These are phyloP conservation scores for Lasioglossum lativentre DNA, from an alignment of 2,888 invertebrate genomes.

Conservation along the genomic window DNA sequence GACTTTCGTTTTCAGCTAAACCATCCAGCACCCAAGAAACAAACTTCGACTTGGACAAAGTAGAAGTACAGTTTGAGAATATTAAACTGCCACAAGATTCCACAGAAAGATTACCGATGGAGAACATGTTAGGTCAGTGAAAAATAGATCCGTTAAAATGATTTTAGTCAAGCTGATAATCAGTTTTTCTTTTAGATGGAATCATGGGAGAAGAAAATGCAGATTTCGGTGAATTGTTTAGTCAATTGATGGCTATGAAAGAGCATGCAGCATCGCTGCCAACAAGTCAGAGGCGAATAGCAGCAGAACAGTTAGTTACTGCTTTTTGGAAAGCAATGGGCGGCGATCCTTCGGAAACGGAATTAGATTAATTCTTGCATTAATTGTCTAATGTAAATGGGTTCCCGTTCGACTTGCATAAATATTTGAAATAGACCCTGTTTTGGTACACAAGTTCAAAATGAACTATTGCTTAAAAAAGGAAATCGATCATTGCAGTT, in stretches of 20 bases:
- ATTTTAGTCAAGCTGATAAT: background rate
- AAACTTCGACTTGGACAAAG: slow-evolving; percentile 72
- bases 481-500: background rate
- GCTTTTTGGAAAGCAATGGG: slow-evolving; percentile 92
- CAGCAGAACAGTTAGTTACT: slow-evolving; percentile 90
- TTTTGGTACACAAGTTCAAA: slow-evolving; percentile 32
- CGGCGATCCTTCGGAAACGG: slow-evolving; percentile 89
- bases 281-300: slow-evolving; percentile 88
- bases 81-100: slow-evolving; percentile 73
- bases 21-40: slow-evolving; percentile 47
- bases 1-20: slow-evolving; percentile 53
- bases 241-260: slow-evolving; percentile 89
- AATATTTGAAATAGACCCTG: background rate
- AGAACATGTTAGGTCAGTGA: slow-evolving; percentile 78
- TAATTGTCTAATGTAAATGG: slow-evolving; percentile 11
- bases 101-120: slow-evolving; percentile 76
- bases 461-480: background rate
- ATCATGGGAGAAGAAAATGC: slow-evolving; percentile 81
- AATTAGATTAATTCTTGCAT: slow-evolving; percentile 78
- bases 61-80: slow-evolving; percentile 79
- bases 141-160: slow-evolving; percentile 18
- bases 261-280: slow-evolving; percentile 88
- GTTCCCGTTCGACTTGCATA: slow-evolving; percentile 5
- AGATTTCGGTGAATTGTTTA: slow-evolving; percentile 89
- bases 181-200: slow-evolving; percentile 74